phyloP scores from a whole-genome alignment of 1,140 invertebrate genomes.

The Pseudomyrmex concolor region DNA sequence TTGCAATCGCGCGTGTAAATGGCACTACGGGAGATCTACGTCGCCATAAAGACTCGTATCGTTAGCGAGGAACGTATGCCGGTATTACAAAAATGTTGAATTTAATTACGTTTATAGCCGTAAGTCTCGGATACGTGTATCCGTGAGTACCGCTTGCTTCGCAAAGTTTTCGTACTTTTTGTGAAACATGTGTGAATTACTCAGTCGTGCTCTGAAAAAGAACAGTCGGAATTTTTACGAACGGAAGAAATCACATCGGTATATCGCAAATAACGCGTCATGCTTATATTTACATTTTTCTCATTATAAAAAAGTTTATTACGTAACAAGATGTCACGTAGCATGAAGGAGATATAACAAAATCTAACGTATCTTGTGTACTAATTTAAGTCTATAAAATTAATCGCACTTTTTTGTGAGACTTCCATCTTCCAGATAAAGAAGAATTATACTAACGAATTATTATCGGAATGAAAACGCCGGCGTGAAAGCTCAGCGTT shows the following conservation, averaged over 20 bases:
- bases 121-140: background rate
- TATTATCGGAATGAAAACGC: background rate
- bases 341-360: background rate
- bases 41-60: slow-evolving; percentile 55
- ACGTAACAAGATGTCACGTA: background rate
- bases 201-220: background rate
- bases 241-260: background rate
- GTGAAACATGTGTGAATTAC: slow-evolving; percentile 27
- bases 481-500: slow-evolving; percentile 41
- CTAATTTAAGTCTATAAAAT: slow-evolving; percentile 3
- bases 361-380: background rate
- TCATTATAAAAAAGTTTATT: too few relatives aligned
- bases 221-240: background rate
- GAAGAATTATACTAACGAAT: background rate
- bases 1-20: slow-evolving; percentile 75
- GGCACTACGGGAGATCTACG: slow-evolving; percentile 52
- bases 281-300: slow-evolving; percentile 6
- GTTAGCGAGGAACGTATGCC: slow-evolving; percentile 12
- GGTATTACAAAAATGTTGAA: slow-evolving; percentile 44
- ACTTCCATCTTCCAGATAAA: slow-evolving; percentile 22
- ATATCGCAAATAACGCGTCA: slow-evolving; percentile 6
- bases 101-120: slow-evolving; percentile 50
- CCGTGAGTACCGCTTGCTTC: slow-evolving; percentile 1
- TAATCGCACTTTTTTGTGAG: background rate
- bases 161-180: slow-evolving; percentile 6